Evolutionary conservation across 2,888 invertebrate species (phyloP).

Genomic region (Cheilosia grossa): DNA sequence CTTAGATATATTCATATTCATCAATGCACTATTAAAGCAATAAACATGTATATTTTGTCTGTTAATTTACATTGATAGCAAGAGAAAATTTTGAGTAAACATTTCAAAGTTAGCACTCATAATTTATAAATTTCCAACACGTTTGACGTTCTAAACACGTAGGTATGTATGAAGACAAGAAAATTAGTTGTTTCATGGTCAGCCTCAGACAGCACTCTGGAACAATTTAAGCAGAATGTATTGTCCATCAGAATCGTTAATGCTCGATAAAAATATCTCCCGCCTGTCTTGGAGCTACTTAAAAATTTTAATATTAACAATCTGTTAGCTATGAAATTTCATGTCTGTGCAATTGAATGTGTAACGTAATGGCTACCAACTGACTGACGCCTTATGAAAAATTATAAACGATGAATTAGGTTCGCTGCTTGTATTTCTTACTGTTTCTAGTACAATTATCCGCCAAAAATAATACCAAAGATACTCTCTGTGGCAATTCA

Average conservation of each 20-base stretch:
- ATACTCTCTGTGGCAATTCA: too few relatives aligned
- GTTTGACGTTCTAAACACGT: slow-evolving; percentile 14
- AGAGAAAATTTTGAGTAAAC: slow-evolving; percentile 13
- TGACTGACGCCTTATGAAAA: slow-evolving; percentile 45
- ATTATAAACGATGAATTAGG: slow-evolving; percentile 48
- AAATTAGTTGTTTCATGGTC: slow-evolving; percentile 31
- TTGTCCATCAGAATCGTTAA: slow-evolving; percentile 54
- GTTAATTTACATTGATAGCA: not conserved
- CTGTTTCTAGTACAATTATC: too few relatives aligned
- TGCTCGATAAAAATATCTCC: slow-evolving; percentile 46
- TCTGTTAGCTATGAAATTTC: slow-evolving; percentile 47
- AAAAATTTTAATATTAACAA: slow-evolving; percentile 55
- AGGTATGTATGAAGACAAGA: not conserved
- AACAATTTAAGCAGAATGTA: slow-evolving; percentile 49
- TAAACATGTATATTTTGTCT: too few relatives aligned
- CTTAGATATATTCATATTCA: too few relatives aligned
- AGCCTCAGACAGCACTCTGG: not conserved
- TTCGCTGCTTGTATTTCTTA: not conserved
- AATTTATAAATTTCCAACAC: slow-evolving; percentile 15
- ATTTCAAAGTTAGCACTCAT: slow-evolving; percentile 5
- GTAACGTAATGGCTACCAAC: slow-evolving; percentile 39
- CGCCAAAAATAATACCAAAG: too few relatives aligned
- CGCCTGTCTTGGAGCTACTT: slow-evolving; percentile 35
- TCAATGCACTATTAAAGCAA: too few relatives aligned
- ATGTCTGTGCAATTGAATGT: slow-evolving; percentile 45